Conservation (phyloP, 2,888 invertebrate species). For the Cistogaster globosa region DNA sequence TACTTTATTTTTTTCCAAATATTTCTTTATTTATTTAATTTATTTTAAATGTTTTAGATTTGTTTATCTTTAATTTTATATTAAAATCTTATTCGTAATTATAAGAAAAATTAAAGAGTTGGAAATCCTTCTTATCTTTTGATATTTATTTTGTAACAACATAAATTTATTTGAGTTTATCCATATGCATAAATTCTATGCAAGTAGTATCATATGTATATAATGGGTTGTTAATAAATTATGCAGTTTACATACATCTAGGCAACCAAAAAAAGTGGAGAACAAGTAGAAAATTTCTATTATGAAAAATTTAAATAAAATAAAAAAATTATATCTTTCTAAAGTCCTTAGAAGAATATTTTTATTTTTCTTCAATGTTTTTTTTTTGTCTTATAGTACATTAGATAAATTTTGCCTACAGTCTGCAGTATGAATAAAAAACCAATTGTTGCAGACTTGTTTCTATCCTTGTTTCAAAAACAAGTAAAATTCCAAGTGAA, state of each 20-base stretch:
- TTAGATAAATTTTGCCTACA: neutral
- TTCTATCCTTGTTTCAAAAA: slow-evolving; percentile 2
- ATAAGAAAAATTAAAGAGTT: slow-evolving; percentile 9
- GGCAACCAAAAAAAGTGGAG: slow-evolving; percentile 12
- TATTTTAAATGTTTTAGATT: too few relatives aligned
- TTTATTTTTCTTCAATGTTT: too few relatives aligned
- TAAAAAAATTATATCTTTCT: too few relatives aligned
- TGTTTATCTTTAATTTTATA: slow-evolving; percentile 18
- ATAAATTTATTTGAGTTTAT: slow-evolving; percentile 28
- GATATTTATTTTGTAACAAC: slow-evolving; percentile 42
- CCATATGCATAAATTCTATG: neutral
- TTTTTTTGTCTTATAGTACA: neutral
- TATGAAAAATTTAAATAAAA: neutral
- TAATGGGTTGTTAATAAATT: neutral
- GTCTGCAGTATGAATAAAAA: neutral
- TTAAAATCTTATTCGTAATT: slow-evolving; percentile 58
- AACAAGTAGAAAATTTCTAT: neutral
- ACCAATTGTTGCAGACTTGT: slow-evolving; percentile 43
- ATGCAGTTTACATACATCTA: slow-evolving; percentile 13
- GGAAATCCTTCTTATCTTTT: slow-evolving; percentile 27
- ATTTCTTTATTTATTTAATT: neutral
- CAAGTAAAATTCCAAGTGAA: slow-evolving; percentile 43
- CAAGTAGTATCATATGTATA: neutral
- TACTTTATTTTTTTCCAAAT: too few relatives aligned
- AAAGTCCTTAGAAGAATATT: too few relatives aligned